Base-by-base conservation (phyloP, 2,888 invertebrate genomes). In the Rhorus exstirpatorius region DNA sequence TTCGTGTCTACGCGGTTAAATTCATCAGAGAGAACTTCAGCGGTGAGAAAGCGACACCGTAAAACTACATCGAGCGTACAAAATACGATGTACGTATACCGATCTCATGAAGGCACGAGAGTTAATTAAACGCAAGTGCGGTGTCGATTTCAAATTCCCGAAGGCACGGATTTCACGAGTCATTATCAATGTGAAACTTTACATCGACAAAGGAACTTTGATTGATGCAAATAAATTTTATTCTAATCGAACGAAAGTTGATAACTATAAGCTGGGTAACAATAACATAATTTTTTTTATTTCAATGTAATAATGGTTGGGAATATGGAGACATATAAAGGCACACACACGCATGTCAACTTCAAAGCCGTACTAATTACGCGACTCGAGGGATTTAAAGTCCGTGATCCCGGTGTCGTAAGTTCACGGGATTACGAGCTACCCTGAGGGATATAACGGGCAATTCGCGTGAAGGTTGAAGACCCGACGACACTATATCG, bases 401-500 rank as follows among this genome's bases (percentile, higher is more conserved):
- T 38, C 44, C 44, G 61, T 80, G 61, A 75, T 75, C 53, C 17
- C 24, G n/a, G 61, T 31, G 46, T 55, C 75, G 61, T 68, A 68
- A 80, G 75, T 75, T 75, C 53, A 70, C 38, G 26, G 58, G 63
- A 80, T 75, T 75, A 80, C 63, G 53, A 68, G 61, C 61, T 65
- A 68, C 63, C 80, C 63, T 35, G 49, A 63, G 75, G 70, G 63
- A 75, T 70, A 75, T 70, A 75, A 75, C 61, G 61, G 61, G 31
- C 61, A 65, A 70, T 4, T 12, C 61, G 26, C 79, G 41, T 24
- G 68, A 68, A 49, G 67, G 65, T 67, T 72, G 49, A 72, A 58
- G 79, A 70, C 61, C 68, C 53, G 21, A 68, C 38, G 63, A 58
- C 53, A 63, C 38, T 24, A 26, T 24, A 35, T 46, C 24, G 3